These are phyloP conservation scores for Lutjanus erythropterus DNA, from an alignment of 2,113 vertebrate species.

Conservation along the genomic window DNA sequence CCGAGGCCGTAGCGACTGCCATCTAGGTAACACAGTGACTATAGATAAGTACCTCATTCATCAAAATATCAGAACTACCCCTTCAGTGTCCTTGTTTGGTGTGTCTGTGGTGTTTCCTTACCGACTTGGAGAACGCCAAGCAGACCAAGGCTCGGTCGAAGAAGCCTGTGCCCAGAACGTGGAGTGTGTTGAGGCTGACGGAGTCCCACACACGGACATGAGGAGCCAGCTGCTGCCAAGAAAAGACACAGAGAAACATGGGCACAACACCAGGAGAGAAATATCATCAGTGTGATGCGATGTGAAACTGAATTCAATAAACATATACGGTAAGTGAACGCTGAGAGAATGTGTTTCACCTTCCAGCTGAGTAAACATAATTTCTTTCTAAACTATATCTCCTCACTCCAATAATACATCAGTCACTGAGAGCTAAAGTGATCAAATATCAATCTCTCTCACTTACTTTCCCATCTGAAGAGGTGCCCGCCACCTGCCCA, in stretches of 20 bases:
- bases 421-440: neutral
- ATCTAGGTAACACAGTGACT: too few species aligned
- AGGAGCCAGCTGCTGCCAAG: slow-evolving; percentile 90
- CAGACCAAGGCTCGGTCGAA: slow-evolving; percentile 96
- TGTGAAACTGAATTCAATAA: neutral
- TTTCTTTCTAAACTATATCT: neutral
- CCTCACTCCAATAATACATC: neutral
- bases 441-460: slow-evolving; percentile 16
- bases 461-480: slow-evolving; percentile 96
- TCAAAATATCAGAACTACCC: too few species aligned
- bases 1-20: too few species aligned
- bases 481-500: slow-evolving; percentile 96
- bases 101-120: slow-evolving; percentile 78
- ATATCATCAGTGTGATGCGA: neutral
- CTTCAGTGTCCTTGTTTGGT: neutral
- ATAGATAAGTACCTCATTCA: too few species aligned
- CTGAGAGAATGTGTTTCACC: neutral
- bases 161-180: slow-evolving; percentile 93
- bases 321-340: neutral
- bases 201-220: slow-evolving; percentile 99
- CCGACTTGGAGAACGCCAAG: slow-evolving; percentile 97
- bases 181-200: slow-evolving; percentile 96
- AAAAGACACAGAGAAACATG: slow-evolving; percentile 23
- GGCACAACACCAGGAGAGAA: neutral
- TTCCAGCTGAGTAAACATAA: neutral